Evolutionary conservation across 2,888 invertebrate genomes (phyloP).

Genomic region (Trissoscelio sp.): DNA sequence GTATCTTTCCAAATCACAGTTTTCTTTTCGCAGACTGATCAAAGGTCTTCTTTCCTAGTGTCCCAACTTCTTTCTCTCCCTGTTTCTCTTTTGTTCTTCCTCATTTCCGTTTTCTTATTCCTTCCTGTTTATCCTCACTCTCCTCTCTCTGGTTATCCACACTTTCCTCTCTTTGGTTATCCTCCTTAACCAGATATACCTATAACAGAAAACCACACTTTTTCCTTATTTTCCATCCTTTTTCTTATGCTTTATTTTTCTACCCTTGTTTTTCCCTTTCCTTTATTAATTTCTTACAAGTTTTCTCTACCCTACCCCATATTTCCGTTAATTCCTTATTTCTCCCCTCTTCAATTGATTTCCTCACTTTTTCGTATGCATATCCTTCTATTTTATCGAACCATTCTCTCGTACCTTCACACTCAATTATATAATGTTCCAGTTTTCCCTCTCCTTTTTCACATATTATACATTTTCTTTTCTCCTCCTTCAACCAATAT

Average conservation of each 20-base stretch:
- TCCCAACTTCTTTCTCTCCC: too few species aligned
- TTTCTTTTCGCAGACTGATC: too few species aligned
- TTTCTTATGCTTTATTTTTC: background rate
- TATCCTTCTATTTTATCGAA: background rate
- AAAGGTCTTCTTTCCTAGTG: too few species aligned
- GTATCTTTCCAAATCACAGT: too few species aligned
- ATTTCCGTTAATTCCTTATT: background rate
- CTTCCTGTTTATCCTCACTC: too few species aligned
- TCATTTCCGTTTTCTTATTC: too few species aligned
- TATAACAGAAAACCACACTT: too few species aligned
- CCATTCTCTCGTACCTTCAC: background rate
- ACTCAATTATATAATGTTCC: background rate
- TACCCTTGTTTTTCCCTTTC: background rate
- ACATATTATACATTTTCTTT: background rate
- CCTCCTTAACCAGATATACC: background rate
- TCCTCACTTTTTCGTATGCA: background rate
- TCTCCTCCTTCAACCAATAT: background rate
- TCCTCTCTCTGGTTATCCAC: too few species aligned
- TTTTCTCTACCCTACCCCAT: background rate
- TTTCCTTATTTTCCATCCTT: background rate
- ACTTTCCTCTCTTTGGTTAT: too few species aligned
- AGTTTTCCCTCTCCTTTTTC: background rate
- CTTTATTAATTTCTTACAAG: too few species aligned
- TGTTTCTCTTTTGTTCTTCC: too few species aligned
- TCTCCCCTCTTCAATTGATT: background rate